Conservation (phyloP, 2,888 invertebrate genomes). For the Drosophila quasianomalipes region DNA sequence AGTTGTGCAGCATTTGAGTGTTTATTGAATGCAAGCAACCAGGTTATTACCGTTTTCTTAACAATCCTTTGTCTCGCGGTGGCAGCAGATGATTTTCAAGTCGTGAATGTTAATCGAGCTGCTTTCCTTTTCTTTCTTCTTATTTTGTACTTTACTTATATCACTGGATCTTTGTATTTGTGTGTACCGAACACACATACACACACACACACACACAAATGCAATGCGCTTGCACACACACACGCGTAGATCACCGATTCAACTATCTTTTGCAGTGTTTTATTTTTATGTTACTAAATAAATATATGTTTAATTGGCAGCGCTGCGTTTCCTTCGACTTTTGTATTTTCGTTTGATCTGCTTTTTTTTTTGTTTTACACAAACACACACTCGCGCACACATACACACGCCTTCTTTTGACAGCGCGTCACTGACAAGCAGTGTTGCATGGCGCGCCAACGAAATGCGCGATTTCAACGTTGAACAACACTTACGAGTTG, state of each 20-base stretch:
- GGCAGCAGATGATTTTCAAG: slow-evolving; percentile 31
- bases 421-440: slow-evolving; percentile 63
- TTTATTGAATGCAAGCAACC: slow-evolving; percentile 14
- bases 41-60: slow-evolving; percentile 66
- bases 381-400: slow-evolving; percentile 56
- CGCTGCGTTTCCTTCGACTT: slow-evolving; percentile 40
- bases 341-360: slow-evolving; percentile 59
- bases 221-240: slow-evolving; percentile 44
- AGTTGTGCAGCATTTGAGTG: slow-evolving; percentile 16
- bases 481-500: slow-evolving; percentile 48
- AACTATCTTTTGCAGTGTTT: slow-evolving; percentile 43
- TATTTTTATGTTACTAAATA: slow-evolving; percentile 44
- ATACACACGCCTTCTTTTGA: slow-evolving; percentile 62
- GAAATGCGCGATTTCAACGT: slow-evolving; percentile 37
- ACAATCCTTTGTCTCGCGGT: slow-evolving; percentile 68
- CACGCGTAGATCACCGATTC: slow-evolving; percentile 30
- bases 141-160: slow-evolving; percentile 71
- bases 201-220: slow-evolving; percentile 20
- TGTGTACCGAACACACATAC: slow-evolving; percentile 22
- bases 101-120: slow-evolving; percentile 32
- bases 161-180: slow-evolving; percentile 53
- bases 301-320: slow-evolving; percentile 55
- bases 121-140: slow-evolving; percentile 13
- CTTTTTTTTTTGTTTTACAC: slow-evolving; percentile 58
- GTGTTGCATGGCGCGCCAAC: slow-evolving; percentile 43